Percentiles rank a stretch among this genome's conserved stretches.
Evolutionary conservation across 2,888 invertebrate genomes (phyloP).

Genomic region (Stenchaetothrips biformis): DNA sequence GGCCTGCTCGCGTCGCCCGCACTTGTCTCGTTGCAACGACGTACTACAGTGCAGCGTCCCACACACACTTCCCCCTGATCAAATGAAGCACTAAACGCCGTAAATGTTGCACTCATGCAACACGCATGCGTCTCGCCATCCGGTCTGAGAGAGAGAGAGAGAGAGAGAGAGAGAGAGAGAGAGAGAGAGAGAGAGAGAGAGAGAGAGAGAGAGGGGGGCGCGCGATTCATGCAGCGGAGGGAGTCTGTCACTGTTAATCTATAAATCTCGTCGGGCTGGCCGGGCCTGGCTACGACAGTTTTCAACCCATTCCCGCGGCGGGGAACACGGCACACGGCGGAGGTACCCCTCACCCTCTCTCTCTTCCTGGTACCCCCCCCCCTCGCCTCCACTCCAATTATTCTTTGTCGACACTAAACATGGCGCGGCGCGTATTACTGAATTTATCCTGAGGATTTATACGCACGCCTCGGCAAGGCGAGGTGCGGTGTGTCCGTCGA

Average conservation of each 20-base stretch:
- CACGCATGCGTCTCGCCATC: background rate
- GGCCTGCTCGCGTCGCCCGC: no score
- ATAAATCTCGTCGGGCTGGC: background rate
- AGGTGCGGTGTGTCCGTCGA: no score
- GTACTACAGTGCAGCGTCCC: no score
- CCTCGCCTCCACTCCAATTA: background rate
- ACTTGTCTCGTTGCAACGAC: no score
- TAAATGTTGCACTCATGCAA: background rate
- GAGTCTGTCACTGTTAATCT: background rate
- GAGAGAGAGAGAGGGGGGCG: background rate
- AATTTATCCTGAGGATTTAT: background rate
- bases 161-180: no score
- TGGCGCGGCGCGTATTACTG: background rate
- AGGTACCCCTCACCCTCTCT: background rate
- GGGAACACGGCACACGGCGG: background rate
- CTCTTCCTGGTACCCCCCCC: no score
- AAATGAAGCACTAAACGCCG: slow-evolving; percentile 13
- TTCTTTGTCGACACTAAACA: background rate
- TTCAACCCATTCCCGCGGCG: background rate
- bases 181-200: no score
- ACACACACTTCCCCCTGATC: background rate
- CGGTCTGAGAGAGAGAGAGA: no score
- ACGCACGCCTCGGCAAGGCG: background rate
- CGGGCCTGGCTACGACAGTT: background rate
- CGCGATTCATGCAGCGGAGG: background rate